These are phyloP conservation scores for Pogona vitticeps DNA, from an alignment of 2,113 vertebrate genomes.

Conservation along the genomic window DNA sequence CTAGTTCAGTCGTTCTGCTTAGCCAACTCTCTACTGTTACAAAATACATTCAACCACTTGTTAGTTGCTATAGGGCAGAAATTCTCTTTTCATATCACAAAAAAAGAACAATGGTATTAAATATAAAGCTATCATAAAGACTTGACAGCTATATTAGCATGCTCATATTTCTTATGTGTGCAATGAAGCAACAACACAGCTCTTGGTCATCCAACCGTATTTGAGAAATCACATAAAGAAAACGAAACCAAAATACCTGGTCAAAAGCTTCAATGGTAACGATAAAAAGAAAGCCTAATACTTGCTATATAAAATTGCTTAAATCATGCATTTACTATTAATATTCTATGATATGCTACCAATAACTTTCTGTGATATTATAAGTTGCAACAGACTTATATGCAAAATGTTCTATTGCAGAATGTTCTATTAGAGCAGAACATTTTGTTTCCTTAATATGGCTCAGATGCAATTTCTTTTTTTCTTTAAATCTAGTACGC, in stretches of 20 bases:
- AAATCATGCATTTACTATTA: background rate
- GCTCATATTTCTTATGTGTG: constrained; percentile 21
- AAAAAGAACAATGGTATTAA: constrained; percentile 25
- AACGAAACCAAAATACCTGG: background rate
- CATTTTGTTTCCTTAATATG: background rate
- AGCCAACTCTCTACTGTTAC: background rate
- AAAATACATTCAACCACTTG: constrained; percentile 1
- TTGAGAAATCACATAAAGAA: constrained; percentile 31
- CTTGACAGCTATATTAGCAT: background rate
- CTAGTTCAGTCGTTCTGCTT: constrained; percentile 25
- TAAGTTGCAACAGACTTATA: background rate
- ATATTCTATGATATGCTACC: background rate
- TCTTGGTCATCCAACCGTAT: constrained; percentile 28
- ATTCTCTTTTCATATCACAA: background rate
- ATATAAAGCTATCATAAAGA: constrained; percentile 40
- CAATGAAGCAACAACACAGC: constrained; percentile 29
- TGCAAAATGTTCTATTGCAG: background rate
- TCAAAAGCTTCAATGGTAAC: background rate
- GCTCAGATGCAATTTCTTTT: background rate
- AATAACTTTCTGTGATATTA: background rate
- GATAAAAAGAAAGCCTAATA: background rate
- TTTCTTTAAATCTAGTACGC: too few species aligned
- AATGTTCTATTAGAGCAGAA: background rate
- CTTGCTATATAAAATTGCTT: background rate
- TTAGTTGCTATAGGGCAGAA: background rate